These are phyloP conservation scores for Rafetus swinhoei DNA, from an alignment of 2,113 vertebrate species.

Conservation along the genomic window DNA sequence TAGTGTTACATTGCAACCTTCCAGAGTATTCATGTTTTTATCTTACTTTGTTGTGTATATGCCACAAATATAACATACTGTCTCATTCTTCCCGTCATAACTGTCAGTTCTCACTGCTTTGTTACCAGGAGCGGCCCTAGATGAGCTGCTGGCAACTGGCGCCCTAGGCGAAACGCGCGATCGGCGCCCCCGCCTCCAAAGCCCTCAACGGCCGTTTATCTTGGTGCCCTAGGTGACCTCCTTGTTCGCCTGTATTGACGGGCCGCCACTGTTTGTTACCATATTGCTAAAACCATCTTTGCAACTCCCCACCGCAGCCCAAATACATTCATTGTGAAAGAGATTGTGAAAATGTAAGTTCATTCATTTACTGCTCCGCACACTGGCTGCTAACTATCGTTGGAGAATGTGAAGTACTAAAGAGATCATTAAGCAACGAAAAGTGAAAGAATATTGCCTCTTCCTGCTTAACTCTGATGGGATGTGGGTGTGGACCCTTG, in stretches of 20 bases:
- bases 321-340: not conserved
- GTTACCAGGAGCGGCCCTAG: too few relatives aligned
- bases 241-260: too few relatives aligned
- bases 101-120: not conserved
- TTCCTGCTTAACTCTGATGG: not conserved
- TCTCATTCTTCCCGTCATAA: not conserved
- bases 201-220: too few relatives aligned
- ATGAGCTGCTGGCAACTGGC: too few relatives aligned
- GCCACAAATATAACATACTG: not conserved
- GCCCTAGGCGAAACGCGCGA: too few relatives aligned
- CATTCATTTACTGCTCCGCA: not conserved
- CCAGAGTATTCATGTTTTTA: not conserved
- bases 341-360: not conserved
- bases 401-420: not conserved
- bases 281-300: not conserved
- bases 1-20: not conserved
- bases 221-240: too few relatives aligned
- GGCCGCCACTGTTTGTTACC: not conserved
- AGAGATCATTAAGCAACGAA: not conserved
- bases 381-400: not conserved
- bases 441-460: not conserved
- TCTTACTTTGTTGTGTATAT: not conserved
- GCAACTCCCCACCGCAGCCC: not conserved
- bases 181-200: too few relatives aligned
- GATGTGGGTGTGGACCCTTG: accelerated